A percentile compares a stretch with the other conserved stretches of the same genome.
Evolutionary conservation across 2,888 invertebrate genomes (phyloP).

Genomic region (Buathra laborator): DNA sequence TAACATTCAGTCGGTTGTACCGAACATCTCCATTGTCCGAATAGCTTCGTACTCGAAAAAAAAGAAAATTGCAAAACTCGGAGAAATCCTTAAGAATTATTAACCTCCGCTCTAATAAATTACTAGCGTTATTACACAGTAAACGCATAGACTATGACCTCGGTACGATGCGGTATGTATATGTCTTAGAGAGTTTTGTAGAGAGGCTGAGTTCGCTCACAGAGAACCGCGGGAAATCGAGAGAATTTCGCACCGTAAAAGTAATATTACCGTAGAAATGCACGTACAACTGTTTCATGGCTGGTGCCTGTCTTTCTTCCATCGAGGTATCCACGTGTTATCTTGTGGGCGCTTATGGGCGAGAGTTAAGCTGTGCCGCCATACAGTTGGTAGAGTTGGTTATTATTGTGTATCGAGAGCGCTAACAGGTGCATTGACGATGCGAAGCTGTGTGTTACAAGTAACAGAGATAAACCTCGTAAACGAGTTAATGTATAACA

Average conservation of each 20-base stretch:
- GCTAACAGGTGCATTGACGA: slow-evolving; percentile 34
- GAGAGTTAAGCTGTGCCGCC: background rate
- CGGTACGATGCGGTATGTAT: slow-evolving; percentile 5
- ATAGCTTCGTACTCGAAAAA: background rate
- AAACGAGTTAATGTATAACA: slow-evolving; percentile 37
- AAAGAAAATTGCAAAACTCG: slow-evolving; percentile 3
- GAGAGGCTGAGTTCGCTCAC: slow-evolving; percentile 29
- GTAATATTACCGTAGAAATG: slow-evolving; percentile 48
- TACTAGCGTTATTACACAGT: slow-evolving; percentile 44
- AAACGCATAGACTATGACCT: background rate
- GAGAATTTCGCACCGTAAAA: slow-evolving; percentile 64
- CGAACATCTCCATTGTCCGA: background rate
- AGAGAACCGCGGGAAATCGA: slow-evolving; percentile 46
- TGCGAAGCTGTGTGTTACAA: slow-evolving; percentile 29
- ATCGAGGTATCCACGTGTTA: background rate
- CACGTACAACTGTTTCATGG: slow-evolving; percentile 29
- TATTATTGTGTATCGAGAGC: slow-evolving; percentile 54
- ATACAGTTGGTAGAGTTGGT: background rate
- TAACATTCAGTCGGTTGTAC: background rate
- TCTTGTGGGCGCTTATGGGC: background rate
- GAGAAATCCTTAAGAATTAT: slow-evolving; percentile 50
- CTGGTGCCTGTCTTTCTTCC: slow-evolving; percentile 2
- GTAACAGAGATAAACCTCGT: slow-evolving; percentile 44
- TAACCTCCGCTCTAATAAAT: slow-evolving; percentile 48
- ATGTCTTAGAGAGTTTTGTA: slow-evolving; percentile 36